Base-by-base conservation (phyloP, 2,888 invertebrate species). In the Camptogramma bilineatum region DNA sequence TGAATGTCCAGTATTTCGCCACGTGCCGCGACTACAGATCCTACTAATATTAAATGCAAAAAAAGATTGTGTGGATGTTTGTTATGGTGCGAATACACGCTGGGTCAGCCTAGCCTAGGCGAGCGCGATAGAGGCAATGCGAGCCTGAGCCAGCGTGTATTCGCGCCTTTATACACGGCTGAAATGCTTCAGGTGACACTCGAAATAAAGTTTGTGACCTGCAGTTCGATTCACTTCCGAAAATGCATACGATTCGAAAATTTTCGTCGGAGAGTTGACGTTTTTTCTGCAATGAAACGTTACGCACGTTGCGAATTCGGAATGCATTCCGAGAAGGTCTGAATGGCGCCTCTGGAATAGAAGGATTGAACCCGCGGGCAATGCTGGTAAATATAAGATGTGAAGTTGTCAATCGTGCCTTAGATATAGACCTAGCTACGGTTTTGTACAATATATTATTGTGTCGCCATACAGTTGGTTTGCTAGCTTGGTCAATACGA, bases 361-460 rank as follows among this genome's bases (percentile, higher is more conserved):
- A n/a, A n/a, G n/a, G 13, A 39, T 39, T 66, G 76, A 73, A 4
- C 61, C 39, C 52, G 21, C 52, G 52, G 53, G 70, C 61, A 53
- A 47, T 52, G 56, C 58, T 58, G 57, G 55, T 57, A 34, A 64
- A 59, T 65, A 31, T 70, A 76, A 77, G 78, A 77, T 78, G 72
- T 76, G 73, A 74, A 83, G 81, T 80, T 82, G 81, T 78, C 75
- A 80, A 82, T 81, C 83, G 90, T 90, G 90, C 90, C 90, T 90
- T 90, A 90, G 85, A 82, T 13, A 78, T 48, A 16, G 10, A 48
- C 31, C 56, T 34, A 48, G 9, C 71, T 68, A 64, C 74, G 81
- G 79, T 79, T 81, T 83, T 79, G 80, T 78, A 78, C 72, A 71
- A 70, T 76, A 68, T 74, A 72, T 74, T 73, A 72, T 73, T 76